Conservation (phyloP, 2,113 vertebrate genomes). For the Podarcis cretensis region DNA sequence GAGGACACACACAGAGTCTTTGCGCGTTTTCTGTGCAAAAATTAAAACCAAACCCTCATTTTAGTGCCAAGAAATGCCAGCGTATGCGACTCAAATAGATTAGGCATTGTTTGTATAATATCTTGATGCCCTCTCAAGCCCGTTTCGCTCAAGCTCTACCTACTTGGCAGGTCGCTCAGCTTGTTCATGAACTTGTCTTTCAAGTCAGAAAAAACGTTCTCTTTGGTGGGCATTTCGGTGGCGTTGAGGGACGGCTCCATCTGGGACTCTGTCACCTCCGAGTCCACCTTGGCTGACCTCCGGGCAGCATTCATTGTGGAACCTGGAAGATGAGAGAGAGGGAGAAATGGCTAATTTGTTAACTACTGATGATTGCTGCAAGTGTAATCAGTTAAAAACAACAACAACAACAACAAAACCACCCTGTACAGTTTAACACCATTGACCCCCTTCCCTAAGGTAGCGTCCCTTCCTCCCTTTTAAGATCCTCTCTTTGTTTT, state of each 20-base stretch:
- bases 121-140: background rate
- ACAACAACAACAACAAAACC: too few relatives aligned
- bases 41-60: background rate
- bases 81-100: background rate
- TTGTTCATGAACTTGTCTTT: constrained; percentile 91
- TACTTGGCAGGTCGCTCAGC: constrained; percentile 85
- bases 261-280: constrained; percentile 70
- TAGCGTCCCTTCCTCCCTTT: background rate
- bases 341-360: background rate
- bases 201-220: constrained; percentile 84
- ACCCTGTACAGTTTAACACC: too few relatives aligned
- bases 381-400: background rate
- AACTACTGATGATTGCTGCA: background rate
- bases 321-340: constrained; percentile 17
- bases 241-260: constrained; percentile 70
- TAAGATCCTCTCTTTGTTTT: background rate
- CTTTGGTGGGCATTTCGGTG: constrained; percentile 77
- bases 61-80: background rate
- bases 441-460: background rate
- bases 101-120: background rate
- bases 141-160: constrained; percentile 60
- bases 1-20: background rate
- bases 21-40: background rate
- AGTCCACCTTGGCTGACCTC: constrained; percentile 81
- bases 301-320: constrained; percentile 60